Base-by-base conservation (phyloP, 2,888 invertebrate species). In the Agonopterix heracliana region DNA sequence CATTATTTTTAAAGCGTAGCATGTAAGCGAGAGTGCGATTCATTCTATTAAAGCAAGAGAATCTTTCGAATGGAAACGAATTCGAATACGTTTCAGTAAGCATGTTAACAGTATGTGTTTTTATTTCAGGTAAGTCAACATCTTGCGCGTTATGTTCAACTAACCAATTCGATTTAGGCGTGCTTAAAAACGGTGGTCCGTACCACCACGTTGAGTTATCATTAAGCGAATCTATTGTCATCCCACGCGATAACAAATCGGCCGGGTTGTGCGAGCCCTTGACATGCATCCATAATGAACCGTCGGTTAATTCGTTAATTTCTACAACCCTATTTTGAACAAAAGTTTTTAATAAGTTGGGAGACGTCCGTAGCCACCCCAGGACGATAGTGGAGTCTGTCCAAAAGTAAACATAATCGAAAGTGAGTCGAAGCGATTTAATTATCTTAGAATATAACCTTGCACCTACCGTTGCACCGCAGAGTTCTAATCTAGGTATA, bases 401-500 rank as follows among this genome's bases (percentile, higher is more conserved):
- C 56, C 57, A 64, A 14, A 54, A 55, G n/a, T 49, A 44, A 26
- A 53, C 26, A 40, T 54, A 53, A 12, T 49, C 40, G 1, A 49
- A 41, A 4, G 54, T 35, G 14, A 48, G 12, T 2, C 44, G 38
- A 11, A 55, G 41, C 4, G 52, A 48, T 11, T 50, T 36, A 1
- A 17, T 47, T n/a, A 55, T 46, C 34, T 50, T 54, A 13, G 43
- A 12, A 14, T 54, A 54, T 34, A 63, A 51, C 41, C 48, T 50
- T 7, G 64, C 51, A 26, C 56, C 55, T 34, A 63, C 11, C 12
- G 60, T 49, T 0, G 61, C 64, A 7, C 59, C 63, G 36, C 57
- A 59, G 10, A 64, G 44, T 38, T 64, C 64, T 3, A 64, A 47
- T 12, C 60, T 44, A 2, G 63, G 61, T n/a, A 64, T 52, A 1